Conservation (phyloP, 2,113 vertebrate genomes). For the Elgaria multicarinata region DNA sequence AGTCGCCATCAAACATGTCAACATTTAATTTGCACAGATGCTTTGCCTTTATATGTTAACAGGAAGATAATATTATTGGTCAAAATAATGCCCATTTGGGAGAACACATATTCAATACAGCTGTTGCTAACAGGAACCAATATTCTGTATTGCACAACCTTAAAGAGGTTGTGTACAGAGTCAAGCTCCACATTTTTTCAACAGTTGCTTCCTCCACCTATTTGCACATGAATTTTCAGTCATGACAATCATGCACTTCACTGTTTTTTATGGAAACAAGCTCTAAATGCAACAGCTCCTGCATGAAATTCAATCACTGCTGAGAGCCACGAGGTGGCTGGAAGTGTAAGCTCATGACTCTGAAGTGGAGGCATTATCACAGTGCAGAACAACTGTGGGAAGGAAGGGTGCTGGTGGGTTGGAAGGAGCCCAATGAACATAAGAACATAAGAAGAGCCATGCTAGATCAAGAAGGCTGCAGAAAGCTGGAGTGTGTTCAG, state of each 20-base stretch:
- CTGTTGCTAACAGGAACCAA: not conserved
- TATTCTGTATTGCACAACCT: not conserved
- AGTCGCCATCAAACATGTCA: not conserved
- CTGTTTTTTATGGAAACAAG: not conserved
- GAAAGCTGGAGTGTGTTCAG: too few relatives aligned
- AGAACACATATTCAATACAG: not conserved
- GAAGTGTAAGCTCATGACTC: not conserved
- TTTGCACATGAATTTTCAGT: not conserved
- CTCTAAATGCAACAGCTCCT: not conserved
- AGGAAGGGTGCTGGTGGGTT: not conserved
- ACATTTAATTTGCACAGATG: not conserved
- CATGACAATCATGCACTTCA: not conserved
- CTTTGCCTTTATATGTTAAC: not conserved
- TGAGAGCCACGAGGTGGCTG: not conserved
- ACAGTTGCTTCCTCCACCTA: not conserved
- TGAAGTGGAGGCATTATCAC: not conserved
- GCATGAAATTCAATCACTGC: not conserved
- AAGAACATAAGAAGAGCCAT: too few relatives aligned
- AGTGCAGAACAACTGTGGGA: not conserved
- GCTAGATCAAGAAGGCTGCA: too few relatives aligned
- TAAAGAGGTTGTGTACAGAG: not conserved
- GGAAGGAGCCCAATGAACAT: not conserved
- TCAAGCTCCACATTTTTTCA: not conserved
- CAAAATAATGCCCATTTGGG: not conserved
- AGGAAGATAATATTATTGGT: not conserved